Percentiles rank a stretch among this genome's conserved stretches.
These are phyloP conservation scores for Caracal caracal DNA, from an alignment of 2,113 vertebrate species.

Conservation along the genomic window DNA sequence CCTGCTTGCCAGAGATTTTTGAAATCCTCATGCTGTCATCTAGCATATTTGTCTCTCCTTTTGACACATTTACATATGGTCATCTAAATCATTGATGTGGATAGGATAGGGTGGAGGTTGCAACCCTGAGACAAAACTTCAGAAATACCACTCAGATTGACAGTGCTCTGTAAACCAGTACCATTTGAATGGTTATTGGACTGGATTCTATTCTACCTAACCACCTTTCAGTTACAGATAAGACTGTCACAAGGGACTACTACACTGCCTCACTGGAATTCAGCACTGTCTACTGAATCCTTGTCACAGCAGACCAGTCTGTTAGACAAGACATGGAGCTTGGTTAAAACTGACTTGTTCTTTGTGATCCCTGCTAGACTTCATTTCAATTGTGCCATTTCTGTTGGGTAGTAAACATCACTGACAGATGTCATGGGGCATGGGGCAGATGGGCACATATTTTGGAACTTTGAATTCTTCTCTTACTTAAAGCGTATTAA, in stretches of 20 bases:
- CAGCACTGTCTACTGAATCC: background rate
- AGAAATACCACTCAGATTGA: background rate
- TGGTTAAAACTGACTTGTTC: constrained; percentile 16
- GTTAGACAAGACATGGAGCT: constrained; percentile 22
- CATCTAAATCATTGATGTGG: background rate
- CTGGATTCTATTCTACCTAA: background rate
- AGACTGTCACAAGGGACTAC: background rate
- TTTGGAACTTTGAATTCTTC: background rate
- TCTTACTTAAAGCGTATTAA: background rate
- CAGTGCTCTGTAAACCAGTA: background rate
- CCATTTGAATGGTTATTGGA: background rate
- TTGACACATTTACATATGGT: background rate
- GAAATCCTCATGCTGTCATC: background rate
- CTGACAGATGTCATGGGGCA: background rate
- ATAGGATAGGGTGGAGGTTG: background rate
- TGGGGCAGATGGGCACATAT: background rate
- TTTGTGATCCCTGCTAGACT: background rate
- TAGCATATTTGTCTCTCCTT: background rate
- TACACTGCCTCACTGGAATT: background rate
- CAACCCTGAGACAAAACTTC: background rate
- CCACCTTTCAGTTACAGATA: background rate
- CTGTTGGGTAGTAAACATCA: background rate
- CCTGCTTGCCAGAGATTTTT: background rate
- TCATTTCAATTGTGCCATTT: constrained; percentile 25
- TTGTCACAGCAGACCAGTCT: constrained; percentile 15